Conservation (phyloP, 2,797 vertebrate genomes). For the Peromyscus nudipes region DNA sequence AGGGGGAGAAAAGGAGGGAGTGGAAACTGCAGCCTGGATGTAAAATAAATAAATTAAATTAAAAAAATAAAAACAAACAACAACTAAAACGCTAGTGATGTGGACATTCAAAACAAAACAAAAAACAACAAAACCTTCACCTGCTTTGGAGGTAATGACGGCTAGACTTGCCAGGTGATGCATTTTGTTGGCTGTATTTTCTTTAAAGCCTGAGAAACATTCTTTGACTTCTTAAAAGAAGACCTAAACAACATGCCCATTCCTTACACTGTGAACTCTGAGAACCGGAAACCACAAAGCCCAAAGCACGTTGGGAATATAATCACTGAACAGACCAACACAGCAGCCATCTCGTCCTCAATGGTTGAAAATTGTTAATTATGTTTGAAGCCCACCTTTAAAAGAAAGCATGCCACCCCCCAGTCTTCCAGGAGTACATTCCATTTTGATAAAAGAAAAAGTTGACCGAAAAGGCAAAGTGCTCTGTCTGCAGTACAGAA, state of each 20-base stretch:
- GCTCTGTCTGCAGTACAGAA: constrained; percentile 75
- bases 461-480: constrained; percentile 21
- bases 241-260: background rate
- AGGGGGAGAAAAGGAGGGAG: background rate
- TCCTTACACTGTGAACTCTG: background rate
- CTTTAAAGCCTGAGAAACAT: background rate
- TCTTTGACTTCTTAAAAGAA: constrained; percentile 13
- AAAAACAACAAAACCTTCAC: background rate
- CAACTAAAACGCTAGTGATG: background rate
- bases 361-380: constrained; percentile 17
- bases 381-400: constrained; percentile 15
- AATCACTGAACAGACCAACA: constrained; percentile 34
- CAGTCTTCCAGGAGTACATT: background rate
- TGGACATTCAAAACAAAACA: background rate
- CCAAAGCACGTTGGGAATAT: constrained; percentile 21
- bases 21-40: background rate
- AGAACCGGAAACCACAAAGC: background rate
- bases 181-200: background rate
- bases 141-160: background rate
- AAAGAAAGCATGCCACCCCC: background rate
- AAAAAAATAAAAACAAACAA: background rate
- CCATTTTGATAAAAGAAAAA: constrained; percentile 58
- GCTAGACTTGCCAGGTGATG: background rate
- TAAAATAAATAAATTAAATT: background rate
- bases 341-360: background rate